Base-by-base conservation (phyloP, 1,140 invertebrate genomes). In the Gyrodactylus salaris region DNA sequence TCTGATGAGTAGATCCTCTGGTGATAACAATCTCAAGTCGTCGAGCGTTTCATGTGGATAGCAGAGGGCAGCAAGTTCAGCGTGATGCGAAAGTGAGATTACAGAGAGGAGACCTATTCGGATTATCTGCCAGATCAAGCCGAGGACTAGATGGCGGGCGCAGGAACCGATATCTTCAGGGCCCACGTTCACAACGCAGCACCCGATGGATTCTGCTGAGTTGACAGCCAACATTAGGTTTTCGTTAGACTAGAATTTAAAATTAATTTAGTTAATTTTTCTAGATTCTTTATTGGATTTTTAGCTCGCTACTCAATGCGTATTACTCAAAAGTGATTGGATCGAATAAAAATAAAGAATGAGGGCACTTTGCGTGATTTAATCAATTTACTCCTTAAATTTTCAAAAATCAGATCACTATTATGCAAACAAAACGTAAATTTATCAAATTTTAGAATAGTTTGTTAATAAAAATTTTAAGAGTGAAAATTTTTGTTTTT, bases 161-260 rank as follows among this genome's bases (percentile, higher is more conserved):
- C 89, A 92, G 82, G 93, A 89, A 22, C 86, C 86, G 72, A 98
- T 81, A 81, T 96, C 93, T 78, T 93, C 89, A 1, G 91, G 90
- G 78, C 96, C 93, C 76, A 98, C 97, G 81, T 99, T 99, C 75
- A 99, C 87, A 75, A 97, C 91, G 79, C 95, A 95, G 81, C 93
- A 98, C 20, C 94, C 94, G 77, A 99, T 99, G 20, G 91, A 86
- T 79, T 91, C 89, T 20, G 92, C 88, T 22, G 93, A 97, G 75
- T 89, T 89, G 34, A 98, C 81, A 0, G 91, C 92, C 75, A 98
- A 81, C 0, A 90, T 95, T 70, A 96, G 83, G 81, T 98, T 98
- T 83, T 98, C 93, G 77, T 92, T 86, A 79, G 89, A 91, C 21
- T 87, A 89, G 82, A 95, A 97, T 0, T 94, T 82, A 0, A 22